Evolutionary conservation across 2,888 invertebrate genomes (phyloP).

Genomic region (Cremastobaeus sp.): DNA sequence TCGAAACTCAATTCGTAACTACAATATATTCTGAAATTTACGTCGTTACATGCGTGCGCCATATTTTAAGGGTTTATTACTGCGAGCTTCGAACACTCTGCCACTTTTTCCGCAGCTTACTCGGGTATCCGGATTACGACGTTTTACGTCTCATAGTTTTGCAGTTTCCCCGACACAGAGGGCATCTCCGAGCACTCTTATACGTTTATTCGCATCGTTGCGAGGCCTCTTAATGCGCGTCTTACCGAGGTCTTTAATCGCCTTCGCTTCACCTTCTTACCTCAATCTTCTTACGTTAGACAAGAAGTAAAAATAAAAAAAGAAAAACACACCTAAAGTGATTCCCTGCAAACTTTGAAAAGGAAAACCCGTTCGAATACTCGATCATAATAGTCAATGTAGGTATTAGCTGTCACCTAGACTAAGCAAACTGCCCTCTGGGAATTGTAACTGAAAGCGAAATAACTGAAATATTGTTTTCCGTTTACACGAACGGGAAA

Average conservation of each 20-base stretch:
- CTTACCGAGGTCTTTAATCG: conserved; percentile 51
- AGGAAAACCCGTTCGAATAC: too few species aligned
- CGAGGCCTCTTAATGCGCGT: conserved; percentile 43
- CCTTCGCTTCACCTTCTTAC: conserved; percentile 51
- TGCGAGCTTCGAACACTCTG: conserved; percentile 32
- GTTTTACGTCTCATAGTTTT: conserved; percentile 49
- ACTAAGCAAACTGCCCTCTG: too few species aligned
- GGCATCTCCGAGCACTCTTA: conserved; percentile 44
- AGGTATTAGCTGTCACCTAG: too few species aligned
- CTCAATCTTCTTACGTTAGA: conserved; percentile 50
- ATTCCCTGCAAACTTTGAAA: conserved; percentile 35
- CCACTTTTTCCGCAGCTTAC: conserved; percentile 44
- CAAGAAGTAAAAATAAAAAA: conserved; percentile 31
- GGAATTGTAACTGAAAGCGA: too few species aligned
- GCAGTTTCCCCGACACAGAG: conserved; percentile 40
- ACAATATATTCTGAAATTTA: conserved; percentile 36
- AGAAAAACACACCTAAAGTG: conserved; percentile 33
- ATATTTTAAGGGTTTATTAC: conserved; percentile 43
- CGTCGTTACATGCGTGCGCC: conserved; percentile 37
- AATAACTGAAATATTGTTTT: too few species aligned
- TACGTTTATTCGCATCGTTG: conserved; percentile 53
- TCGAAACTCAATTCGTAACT: conserved; percentile 11
- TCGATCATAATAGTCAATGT: not conserved
- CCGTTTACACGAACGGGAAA: too few species aligned
- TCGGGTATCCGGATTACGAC: conserved; percentile 49